Evolutionary conservation across 2,113 vertebrate genomes (phyloP).

Genomic region (Glaucomys volans): DNA sequence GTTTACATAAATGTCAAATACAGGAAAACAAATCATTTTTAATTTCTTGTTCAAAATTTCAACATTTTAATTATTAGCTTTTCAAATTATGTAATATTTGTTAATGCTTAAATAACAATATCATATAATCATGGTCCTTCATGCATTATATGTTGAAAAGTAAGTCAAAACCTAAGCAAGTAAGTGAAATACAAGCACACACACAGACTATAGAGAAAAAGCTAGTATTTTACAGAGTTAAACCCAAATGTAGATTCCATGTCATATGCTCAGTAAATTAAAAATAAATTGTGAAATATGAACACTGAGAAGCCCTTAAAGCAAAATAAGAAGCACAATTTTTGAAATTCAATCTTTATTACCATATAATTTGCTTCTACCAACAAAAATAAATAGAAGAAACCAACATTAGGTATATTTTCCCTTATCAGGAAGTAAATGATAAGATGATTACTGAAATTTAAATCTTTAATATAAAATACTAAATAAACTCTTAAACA

Average conservation of each 20-base stretch:
- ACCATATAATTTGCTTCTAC: background rate
- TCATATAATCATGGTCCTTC: background rate
- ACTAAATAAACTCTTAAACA: background rate
- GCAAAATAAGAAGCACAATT: background rate
- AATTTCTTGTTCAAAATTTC: background rate
- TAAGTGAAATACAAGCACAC: background rate
- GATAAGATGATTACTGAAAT: background rate
- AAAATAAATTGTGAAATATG: background rate
- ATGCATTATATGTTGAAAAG: constrained; percentile 2
- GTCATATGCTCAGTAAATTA: background rate
- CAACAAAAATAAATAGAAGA: background rate
- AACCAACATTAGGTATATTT: background rate
- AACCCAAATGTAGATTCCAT: background rate
- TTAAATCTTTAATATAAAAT: constrained; percentile 2
- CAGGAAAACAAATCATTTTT: background rate
- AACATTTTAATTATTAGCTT: background rate
- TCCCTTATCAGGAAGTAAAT: background rate
- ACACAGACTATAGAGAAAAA: background rate
- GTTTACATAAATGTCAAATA: background rate
- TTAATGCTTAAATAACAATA: background rate
- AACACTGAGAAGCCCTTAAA: background rate
- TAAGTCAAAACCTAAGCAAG: background rate
- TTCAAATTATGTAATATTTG: background rate
- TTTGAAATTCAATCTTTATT: constrained; percentile 8
- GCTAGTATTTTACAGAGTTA: background rate